Conservation (phyloP, 2,113 vertebrate species). For the Vireo altiloquus region DNA sequence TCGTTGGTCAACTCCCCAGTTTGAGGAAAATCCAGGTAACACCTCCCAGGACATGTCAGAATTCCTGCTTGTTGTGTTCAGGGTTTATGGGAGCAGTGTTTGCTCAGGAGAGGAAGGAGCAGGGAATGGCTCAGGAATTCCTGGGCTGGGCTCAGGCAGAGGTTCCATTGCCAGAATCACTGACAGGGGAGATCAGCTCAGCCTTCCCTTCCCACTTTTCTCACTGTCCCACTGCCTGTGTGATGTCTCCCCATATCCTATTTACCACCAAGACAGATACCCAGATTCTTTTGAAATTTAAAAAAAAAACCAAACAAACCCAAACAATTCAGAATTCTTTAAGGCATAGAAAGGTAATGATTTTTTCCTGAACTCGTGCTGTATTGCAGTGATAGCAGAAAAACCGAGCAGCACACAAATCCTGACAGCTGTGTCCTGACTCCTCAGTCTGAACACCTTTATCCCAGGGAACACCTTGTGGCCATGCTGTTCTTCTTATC, state of each 20-base stretch:
- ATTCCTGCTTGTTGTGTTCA: neutral
- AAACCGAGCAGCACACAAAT: neutral
- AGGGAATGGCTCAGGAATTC: neutral
- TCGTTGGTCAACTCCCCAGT: neutral
- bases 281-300: neutral
- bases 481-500: neutral
- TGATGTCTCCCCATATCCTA: neutral
- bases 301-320: too few relatives aligned
- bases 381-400: neutral
- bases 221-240: neutral
- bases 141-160: neutral
- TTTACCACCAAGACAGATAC: neutral
- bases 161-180: neutral
- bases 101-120: neutral
- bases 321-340: neutral
- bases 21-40: neutral
- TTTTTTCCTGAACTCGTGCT: neutral
- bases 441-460: neutral
- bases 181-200: neutral
- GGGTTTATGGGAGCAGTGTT: neutral
- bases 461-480: neutral
- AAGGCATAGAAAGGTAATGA: neutral
- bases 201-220: neutral
- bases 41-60: neutral
- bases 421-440: neutral